These are phyloP conservation scores for Drosophila antonietae DNA, from an alignment of 2,888 invertebrate genomes.

Conservation along the genomic window DNA sequence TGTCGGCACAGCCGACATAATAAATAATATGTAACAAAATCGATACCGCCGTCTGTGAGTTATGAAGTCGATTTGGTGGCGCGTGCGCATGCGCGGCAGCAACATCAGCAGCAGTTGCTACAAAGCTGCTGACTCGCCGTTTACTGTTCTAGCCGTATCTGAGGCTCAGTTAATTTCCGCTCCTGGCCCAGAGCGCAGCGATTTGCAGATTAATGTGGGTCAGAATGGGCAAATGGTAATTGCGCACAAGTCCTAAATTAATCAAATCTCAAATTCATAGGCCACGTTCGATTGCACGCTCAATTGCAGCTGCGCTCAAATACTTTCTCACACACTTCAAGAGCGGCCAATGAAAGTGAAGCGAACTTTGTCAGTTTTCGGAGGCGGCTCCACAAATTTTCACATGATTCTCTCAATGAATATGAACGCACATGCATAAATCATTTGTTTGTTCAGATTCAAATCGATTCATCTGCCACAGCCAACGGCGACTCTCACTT, in stretches of 20 bases:
- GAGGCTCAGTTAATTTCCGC: slow-evolving; percentile 67
- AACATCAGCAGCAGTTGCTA: slow-evolving; percentile 21
- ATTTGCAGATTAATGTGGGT: slow-evolving; percentile 71
- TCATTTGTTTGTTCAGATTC: slow-evolving; percentile 60
- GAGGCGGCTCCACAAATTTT: slow-evolving; percentile 44
- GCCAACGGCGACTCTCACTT: slow-evolving; percentile 59
- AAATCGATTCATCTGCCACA: slow-evolving; percentile 55
- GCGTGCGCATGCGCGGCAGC: slow-evolving; percentile 62
- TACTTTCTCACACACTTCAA: slow-evolving; percentile 58
- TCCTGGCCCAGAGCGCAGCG: slow-evolving; percentile 54
- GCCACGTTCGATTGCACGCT: not conserved
- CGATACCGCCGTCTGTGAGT: slow-evolving; percentile 67
- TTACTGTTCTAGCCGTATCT: slow-evolving; percentile 27
- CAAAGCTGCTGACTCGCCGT: slow-evolving; percentile 16
- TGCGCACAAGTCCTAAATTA: slow-evolving; percentile 45
- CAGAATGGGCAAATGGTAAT: slow-evolving; percentile 58
- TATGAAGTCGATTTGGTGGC: slow-evolving; percentile 64
- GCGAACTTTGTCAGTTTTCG: slow-evolving; percentile 40
- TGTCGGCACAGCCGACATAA: slow-evolving; percentile 54
- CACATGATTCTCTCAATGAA: slow-evolving; percentile 58
- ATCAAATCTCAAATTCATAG: slow-evolving; percentile 30
- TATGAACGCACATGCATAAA: slow-evolving; percentile 53
- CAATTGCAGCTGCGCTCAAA: slow-evolving; percentile 27
- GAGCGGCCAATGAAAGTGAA: slow-evolving; percentile 60
- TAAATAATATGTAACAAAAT: slow-evolving; percentile 76